Base-by-base conservation (phyloP, 30 jellyfish, hydroid and myxozoan genomes). In the Pseudorhiza aurosa region DNA sequence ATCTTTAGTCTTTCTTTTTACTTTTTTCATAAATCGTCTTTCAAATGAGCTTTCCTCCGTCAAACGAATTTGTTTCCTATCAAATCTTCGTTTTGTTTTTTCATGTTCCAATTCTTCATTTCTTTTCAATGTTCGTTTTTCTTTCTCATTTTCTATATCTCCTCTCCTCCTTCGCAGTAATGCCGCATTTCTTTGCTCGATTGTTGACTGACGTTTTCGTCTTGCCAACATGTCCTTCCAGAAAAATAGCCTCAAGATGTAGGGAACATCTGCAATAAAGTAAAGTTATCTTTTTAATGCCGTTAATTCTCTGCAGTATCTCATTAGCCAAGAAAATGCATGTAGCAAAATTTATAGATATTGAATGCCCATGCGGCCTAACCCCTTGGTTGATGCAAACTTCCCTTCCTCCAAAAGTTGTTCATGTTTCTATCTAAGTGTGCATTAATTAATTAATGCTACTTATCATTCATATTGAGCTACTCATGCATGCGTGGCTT, bases 211-310 rank as follows among this genome's bases (percentile, higher is more conserved):
- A 28, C 99, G 59, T 56, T 94, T 94, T 69, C 88, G 79, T 24
- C 99, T 84, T 15, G 99, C 99, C 69, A 94, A 43, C 99, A 94
- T 94, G 65, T 94, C 99, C 68, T 87, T 87, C 99, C 99, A 94
- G 73, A 94, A 94, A 77, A 94, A 94, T 76, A 94, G 68, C 27
- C 99, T 59, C 35, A 93, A 81, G 25, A 93, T 88, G 77, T 93
- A 93, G 2, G 99, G 99, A 22, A 93, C 94, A 65, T 93, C 99
- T 93, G 63, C 8, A 79, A 79, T 1, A 25, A 76, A 17, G 47
- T 4, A 17, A 53, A 19, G n/a, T n/a, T n/a, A n/a, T n/a, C n/a
- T n/a, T n/a, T n/a, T n/a, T n/a, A n/a, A n/a, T n/a, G n/a, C n/a
- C n/a, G n/a, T n/a, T n/a, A n/a, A n/a, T n/a, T n/a, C n/a, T n/a